Percentiles rank a stretch among this genome's conserved stretches.
Conservation (phyloP, 2,113 vertebrate species). For the Pangasianodon hypophthalmus region DNA sequence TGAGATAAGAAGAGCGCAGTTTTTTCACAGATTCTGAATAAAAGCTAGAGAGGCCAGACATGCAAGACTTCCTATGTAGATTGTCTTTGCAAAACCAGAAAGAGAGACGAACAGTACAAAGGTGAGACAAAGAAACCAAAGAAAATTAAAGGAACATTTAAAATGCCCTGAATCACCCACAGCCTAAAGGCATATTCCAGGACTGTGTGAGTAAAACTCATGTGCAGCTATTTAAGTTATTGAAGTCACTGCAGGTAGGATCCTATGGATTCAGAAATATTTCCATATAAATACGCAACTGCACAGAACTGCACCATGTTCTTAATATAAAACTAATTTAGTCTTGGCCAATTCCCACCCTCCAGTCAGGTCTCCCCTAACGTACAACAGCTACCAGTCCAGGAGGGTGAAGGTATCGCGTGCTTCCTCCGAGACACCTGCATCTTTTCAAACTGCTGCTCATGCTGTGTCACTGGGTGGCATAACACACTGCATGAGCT, state of each 20-base stretch:
- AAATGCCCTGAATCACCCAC: constrained; percentile 43
- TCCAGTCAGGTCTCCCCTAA: not conserved
- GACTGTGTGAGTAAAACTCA: not conserved
- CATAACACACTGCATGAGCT: not conserved
- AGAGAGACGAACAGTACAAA: constrained; percentile 68
- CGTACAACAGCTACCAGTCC: not conserved
- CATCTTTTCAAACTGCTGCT: not conserved
- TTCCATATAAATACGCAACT: not conserved
- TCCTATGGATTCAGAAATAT: not conserved
- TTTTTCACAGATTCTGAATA: constrained; percentile 90
- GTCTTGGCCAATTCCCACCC: not conserved
- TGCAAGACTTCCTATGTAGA: constrained; percentile 83
- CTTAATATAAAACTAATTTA: not conserved
- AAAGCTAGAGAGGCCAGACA: constrained; percentile 76
- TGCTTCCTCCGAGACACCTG: not conserved
- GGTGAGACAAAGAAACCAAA: constrained; percentile 71
- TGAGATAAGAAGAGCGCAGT: constrained; percentile 83
- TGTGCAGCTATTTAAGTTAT: not conserved
- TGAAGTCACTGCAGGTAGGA: not conserved
- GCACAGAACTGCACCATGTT: not conserved
- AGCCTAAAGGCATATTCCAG: constrained; percentile 47
- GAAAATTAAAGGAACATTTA: constrained; percentile 58
- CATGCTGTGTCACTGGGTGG: not conserved
- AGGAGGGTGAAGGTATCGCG: not conserved
- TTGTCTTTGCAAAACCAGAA: constrained; percentile 82